A percentile compares a stretch with the other conserved stretches of the same genome.
Conservation (phyloP, 2,888 invertebrate genomes). For the Pilophorus perplexus region DNA sequence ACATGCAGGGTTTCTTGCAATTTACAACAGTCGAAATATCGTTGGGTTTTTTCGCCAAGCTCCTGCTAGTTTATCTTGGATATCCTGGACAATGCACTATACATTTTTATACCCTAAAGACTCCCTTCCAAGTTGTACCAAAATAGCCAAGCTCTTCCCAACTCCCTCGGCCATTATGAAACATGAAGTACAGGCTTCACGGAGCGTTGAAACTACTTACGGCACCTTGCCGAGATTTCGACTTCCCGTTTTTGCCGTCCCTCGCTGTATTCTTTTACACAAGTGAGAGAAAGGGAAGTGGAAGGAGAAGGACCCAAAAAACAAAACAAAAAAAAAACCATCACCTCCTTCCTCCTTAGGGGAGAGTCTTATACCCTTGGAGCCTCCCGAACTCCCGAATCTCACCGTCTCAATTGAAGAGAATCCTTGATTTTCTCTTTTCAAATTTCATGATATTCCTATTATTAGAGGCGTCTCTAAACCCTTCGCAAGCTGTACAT, state of each 20-base stretch:
- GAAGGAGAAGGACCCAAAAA: too few relatives aligned
- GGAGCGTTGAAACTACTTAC: neutral
- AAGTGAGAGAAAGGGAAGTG: neutral
- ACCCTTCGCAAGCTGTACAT: conserved; percentile 27
- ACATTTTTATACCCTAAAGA: neutral
- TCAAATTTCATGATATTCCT: conserved; percentile 24
- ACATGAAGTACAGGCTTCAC: neutral
- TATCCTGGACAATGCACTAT: too few relatives aligned
- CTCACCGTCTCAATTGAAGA: conserved; percentile 1
- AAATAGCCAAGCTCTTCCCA: too few relatives aligned
- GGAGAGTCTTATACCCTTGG: neutral
- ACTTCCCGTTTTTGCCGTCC: neutral
- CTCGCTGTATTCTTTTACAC: neutral
- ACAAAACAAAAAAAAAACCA: too few relatives aligned
- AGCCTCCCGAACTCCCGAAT: neutral
- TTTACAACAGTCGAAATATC: too few relatives aligned
- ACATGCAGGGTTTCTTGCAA: too few relatives aligned
- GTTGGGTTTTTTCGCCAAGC: too few relatives aligned
- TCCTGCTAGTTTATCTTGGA: too few relatives aligned
- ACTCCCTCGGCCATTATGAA: conserved; percentile 15
- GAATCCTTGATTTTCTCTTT: conserved; percentile 14
- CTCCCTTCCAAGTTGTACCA: neutral
- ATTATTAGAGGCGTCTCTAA: conserved; percentile 21
- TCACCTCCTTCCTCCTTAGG: neutral
- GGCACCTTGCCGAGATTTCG: neutral